Evolutionary conservation across 1,140 invertebrate species (phyloP).

Genomic region (Conopomorpha cramerella): DNA sequence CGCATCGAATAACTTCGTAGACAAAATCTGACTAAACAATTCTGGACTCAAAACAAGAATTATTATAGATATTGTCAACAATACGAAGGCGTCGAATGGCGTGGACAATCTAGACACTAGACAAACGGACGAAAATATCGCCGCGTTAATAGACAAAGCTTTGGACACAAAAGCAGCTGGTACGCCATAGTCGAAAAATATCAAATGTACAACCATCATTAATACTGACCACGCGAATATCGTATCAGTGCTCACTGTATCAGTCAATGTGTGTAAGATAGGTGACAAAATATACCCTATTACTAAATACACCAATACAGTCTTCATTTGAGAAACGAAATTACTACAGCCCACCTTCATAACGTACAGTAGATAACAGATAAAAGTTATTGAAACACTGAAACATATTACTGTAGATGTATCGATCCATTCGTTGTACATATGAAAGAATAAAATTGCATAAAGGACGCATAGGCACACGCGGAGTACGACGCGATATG

Average conservation of each 20-base stretch:
- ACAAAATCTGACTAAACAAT: constrained; percentile 67
- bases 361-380: constrained; percentile 65
- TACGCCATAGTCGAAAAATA: constrained; percentile 91
- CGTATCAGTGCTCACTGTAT: constrained; percentile 95
- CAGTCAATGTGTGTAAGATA: constrained; percentile 91
- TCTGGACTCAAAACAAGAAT: constrained; percentile 89
- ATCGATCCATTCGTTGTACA: constrained; percentile 70
- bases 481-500: constrained; percentile 74
- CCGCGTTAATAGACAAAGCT: constrained; percentile 86
- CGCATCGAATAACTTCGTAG: constrained; percentile 30
- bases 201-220: constrained; percentile 86
- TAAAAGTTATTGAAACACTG: constrained; percentile 57
- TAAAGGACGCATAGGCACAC: constrained; percentile 79
- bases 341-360: constrained; percentile 18
- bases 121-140: constrained; percentile 92
- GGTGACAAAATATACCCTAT: constrained; percentile 88
- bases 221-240: constrained; percentile 90
- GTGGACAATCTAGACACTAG: constrained; percentile 87
- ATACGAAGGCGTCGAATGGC: constrained; percentile 84
- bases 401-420: constrained; percentile 66
- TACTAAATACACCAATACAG: constrained; percentile 76
- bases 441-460: constrained; percentile 72
- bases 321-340: constrained; percentile 62
- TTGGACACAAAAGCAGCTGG: constrained; percentile 80
- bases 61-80: constrained; percentile 83